Evolutionary conservation across 2,113 vertebrate species (phyloP).

Genomic region (Regulus satrapa): DNA sequence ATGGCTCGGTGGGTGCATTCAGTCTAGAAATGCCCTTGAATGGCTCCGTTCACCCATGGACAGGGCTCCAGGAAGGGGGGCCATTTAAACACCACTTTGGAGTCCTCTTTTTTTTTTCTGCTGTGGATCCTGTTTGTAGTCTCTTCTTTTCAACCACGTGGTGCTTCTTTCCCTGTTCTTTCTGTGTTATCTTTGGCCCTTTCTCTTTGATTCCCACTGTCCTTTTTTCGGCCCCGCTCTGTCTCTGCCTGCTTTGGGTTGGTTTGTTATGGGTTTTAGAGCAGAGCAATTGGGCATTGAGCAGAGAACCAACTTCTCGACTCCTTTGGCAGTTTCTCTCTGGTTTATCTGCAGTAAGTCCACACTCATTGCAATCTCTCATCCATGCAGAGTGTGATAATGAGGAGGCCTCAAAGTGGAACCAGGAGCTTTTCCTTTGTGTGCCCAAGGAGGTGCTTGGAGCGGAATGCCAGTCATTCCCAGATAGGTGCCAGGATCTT

Average conservation of each 20-base stretch:
- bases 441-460: not conserved
- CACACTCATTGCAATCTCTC: not conserved
- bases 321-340: not conserved
- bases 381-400: not conserved
- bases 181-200: not conserved
- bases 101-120: not conserved
- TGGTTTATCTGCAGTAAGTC: not conserved
- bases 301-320: not conserved
- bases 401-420: not conserved
- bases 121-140: not conserved
- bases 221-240: not conserved
- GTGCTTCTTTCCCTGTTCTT: not conserved
- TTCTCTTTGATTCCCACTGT: not conserved
- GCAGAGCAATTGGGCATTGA: not conserved
- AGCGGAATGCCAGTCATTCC: not conserved
- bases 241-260: not conserved
- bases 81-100: not conserved
- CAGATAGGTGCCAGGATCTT: not conserved
- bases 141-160: not conserved
- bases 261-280: not conserved
- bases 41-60: not conserved
- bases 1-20: not conserved
- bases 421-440: not conserved
- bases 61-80: conserved; percentile 16
- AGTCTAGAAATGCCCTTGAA: conserved; percentile 5